Base-by-base conservation (phyloP, 35 echinoderm and acorn worm species). In the Stichopus chloronotus region DNA sequence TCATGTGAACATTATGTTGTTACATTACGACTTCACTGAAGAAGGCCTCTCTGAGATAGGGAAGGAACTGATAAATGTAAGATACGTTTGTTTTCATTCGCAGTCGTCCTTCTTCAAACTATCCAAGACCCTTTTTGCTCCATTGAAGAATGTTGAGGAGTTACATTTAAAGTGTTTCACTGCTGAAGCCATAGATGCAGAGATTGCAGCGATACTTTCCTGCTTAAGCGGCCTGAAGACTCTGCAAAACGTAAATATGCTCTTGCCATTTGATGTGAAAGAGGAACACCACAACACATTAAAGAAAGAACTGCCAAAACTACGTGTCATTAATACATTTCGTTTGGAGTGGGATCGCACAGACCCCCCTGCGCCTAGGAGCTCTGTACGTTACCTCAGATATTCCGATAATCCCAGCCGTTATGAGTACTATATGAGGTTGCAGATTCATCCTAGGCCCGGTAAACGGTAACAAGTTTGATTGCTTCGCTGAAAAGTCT, bases 91-190 rank as follows among this genome's bases (percentile, higher is more conserved):
- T 72, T 61, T 89, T 17, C 87, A 89, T 53, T 59, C 24, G 1
- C 20, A 89, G 12, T 69, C 87, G 16, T 71, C 71, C 11, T 14
- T 59, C 12, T 12, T 71, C 6, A 3, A 71, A 72, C 11, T 59
- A 89, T 89, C 71, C 55, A 59, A 72, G 57, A 52, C 65, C 14
- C 71, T 89, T 71, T 20, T 72, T 4, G 21, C 87, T 54, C n/a
- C 20, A 7, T 61, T 89, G 7, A n/a, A 25, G 61, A 71, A 72
- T 72, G 87, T 89, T 16, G 55, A 89, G 65, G 25, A 25, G 16
- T 30, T 89, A 25, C 72, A 89, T 72, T 43, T 89, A 63, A 59
- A 89, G 87, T 89, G 65, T 72, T 52, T 61, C 20, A 16, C 65
- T 6, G 71, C 71, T 89, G 61, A 71, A 17, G 87, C 87, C 53